Conservation (phyloP, 1,140 invertebrate genomes). For the Conus betulinus region DNA sequence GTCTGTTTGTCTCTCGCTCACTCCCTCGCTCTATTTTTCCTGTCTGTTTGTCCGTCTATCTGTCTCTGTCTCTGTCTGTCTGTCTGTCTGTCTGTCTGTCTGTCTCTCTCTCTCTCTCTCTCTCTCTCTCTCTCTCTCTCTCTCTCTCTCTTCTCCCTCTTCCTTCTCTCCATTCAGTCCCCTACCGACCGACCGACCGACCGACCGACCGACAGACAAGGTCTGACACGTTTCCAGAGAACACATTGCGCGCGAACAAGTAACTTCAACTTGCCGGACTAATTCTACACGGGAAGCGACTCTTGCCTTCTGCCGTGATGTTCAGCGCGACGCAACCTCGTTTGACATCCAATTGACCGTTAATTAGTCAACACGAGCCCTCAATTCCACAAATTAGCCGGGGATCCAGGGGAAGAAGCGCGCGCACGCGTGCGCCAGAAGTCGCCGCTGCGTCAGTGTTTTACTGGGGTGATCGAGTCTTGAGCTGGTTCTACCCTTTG, state of each 20-base stretch:
- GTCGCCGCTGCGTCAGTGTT: too few species aligned
- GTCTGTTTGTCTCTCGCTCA: too few species aligned
- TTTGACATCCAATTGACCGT: slow-evolving; percentile 16
- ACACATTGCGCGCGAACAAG: not conserved
- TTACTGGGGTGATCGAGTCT: too few species aligned
- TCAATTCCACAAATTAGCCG: slow-evolving; percentile 18
- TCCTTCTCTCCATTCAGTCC: not conserved
- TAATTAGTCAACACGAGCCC: slow-evolving; percentile 15
- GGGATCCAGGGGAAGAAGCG: not conserved
- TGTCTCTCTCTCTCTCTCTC: not conserved
- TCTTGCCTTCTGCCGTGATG: not conserved
- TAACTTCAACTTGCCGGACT: not conserved
- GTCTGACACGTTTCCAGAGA: slow-evolving; percentile 5
- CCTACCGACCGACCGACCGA: too few species aligned
- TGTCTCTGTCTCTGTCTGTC: too few species aligned
- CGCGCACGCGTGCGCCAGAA: too few species aligned
- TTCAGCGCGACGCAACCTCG: not conserved
- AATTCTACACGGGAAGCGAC: slow-evolving; percentile 12
- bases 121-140: not conserved
- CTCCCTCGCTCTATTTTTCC: too few species aligned
- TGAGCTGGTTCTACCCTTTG: too few species aligned
- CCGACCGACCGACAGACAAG: too few species aligned
- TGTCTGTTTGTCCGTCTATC: too few species aligned
- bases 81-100: not conserved
- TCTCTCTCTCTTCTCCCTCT: not conserved